Percentiles rank a stretch among this genome's conserved stretches.
phyloP scores from a whole-genome alignment of 1,140 invertebrate species.

The Leguminivora glycinivorella region DNA sequence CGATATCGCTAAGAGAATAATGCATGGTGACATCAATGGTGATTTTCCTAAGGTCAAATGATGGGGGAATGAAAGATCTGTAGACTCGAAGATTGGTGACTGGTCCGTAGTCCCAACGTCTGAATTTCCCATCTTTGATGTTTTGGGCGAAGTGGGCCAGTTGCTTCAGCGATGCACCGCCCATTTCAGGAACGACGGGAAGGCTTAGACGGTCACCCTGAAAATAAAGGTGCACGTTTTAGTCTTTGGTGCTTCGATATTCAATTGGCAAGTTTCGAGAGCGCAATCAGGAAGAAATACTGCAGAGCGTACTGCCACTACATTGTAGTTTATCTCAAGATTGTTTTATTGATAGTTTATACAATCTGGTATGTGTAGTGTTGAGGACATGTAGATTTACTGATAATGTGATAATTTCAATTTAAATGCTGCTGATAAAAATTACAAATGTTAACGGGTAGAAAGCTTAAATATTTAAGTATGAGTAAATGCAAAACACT shows the following conservation, averaged over 20 bases:
- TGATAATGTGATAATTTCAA: no score
- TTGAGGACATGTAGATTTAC: neutral
- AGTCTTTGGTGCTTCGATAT: neutral
- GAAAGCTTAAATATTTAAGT: no score
- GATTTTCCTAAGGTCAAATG: slow-evolving; percentile 51
- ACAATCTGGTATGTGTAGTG: neutral
- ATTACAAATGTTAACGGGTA: no score
- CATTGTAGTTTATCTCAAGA: neutral
- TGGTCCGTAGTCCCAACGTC: slow-evolving; percentile 51
- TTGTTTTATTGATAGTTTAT: neutral
- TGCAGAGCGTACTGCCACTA: no score
- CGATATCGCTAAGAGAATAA: slow-evolving; percentile 53
- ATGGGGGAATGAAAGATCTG: slow-evolving; percentile 44
- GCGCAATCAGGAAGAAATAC: no score
- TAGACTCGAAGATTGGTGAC: slow-evolving; percentile 46
- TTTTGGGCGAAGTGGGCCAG: slow-evolving; percentile 64
- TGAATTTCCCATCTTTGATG: slow-evolving; percentile 54
- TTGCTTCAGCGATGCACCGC: slow-evolving; percentile 58
- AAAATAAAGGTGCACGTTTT: neutral
- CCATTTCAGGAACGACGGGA: slow-evolving; percentile 30
- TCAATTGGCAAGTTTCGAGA: neutral
- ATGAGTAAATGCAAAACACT: no score
- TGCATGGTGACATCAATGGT: slow-evolving; percentile 56
- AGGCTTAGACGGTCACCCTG: neutral
- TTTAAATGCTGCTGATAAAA: no score